These are phyloP conservation scores for Sclerodermus sp. DNA, from an alignment of 2,888 invertebrate species.

Conservation along the genomic window DNA sequence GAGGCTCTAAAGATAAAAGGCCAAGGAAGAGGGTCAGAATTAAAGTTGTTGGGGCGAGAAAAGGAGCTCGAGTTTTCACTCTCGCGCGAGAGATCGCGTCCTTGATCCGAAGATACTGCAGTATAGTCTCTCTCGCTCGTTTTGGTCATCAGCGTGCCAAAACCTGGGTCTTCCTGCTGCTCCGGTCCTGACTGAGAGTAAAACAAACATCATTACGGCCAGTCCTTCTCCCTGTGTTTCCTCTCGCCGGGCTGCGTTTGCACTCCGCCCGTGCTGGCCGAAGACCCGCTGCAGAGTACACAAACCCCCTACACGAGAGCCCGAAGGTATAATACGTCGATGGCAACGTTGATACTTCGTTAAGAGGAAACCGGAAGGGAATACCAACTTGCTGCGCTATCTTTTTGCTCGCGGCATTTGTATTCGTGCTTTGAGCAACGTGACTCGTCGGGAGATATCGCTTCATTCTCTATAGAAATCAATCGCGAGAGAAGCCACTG, in stretches of 20 bases:
- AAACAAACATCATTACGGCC: conserved; percentile 52
- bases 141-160: conserved; percentile 37
- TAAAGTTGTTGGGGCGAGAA: conserved; percentile 3
- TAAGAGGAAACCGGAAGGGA: conserved; percentile 15
- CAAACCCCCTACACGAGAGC: conserved; percentile 25
- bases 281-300: conserved; percentile 31
- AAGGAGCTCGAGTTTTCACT: conserved; percentile 6
- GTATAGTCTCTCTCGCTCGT: conserved; percentile 21
- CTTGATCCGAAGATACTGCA: conserved; percentile 12
- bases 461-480: too few relatives aligned
- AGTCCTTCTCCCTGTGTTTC: conserved; percentile 12
- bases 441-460: too few relatives aligned
- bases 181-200: conserved; percentile 40
- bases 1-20: too few relatives aligned
- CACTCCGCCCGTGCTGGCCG: not conserved
- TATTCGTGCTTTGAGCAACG: too few relatives aligned
- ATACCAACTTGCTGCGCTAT: too few relatives aligned
- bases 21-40: conserved; percentile 8
- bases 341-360: conserved; percentile 41
- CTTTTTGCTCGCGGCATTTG: too few relatives aligned
- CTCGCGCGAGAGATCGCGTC: not conserved
- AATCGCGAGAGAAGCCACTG: too few relatives aligned
- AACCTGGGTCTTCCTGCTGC: conserved; percentile 33
- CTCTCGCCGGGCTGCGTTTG: conserved; percentile 5
- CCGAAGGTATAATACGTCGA: conserved; percentile 40